phyloP scores from a whole-genome alignment of 2,113 vertebrate species.

The Macquaria australasica region DNA sequence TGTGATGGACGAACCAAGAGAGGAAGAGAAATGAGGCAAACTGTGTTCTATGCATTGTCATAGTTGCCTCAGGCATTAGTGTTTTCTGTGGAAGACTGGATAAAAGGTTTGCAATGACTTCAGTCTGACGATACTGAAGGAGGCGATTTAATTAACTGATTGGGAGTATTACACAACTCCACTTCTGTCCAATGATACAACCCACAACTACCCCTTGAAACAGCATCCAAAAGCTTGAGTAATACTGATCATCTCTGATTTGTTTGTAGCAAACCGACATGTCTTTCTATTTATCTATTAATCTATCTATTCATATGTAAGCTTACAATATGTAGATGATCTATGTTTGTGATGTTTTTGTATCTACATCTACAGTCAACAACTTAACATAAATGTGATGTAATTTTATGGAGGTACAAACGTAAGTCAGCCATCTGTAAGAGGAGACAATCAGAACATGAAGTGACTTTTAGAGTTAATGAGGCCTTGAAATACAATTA shows the following conservation, averaged over 20 bases:
- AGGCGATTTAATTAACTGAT: conserved; percentile 62
- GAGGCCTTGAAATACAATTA: conserved; percentile 11
- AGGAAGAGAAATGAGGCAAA: conserved; percentile 17
- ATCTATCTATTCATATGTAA: not conserved
- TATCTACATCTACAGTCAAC: no score
- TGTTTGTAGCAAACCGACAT: not conserved
- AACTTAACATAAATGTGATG: conserved; percentile 14
- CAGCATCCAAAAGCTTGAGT: not conserved
- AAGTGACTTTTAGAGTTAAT: conserved; percentile 24
- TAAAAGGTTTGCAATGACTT: conserved; percentile 37
- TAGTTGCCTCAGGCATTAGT: not conserved
- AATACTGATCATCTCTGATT: not conserved
- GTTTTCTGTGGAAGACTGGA: conserved; percentile 19
- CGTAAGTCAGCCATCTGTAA: conserved; percentile 11
- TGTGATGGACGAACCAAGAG: conserved; percentile 16
- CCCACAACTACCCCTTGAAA: conserved; percentile 17
- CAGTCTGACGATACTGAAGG: conserved; percentile 7
- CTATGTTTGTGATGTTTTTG: not conserved
- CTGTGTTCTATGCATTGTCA: conserved; percentile 10
- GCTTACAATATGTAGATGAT: not conserved
- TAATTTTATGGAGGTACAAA: conserved; percentile 12
- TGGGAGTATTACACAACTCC: conserved; percentile 42
- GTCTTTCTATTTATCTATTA: not conserved
- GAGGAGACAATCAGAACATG: conserved; percentile 25
- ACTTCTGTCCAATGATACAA: conserved; percentile 26